These are phyloP conservation scores for Todiramphus saurophagus DNA, from an alignment of 2,113 vertebrate genomes.

Conservation along the genomic window DNA sequence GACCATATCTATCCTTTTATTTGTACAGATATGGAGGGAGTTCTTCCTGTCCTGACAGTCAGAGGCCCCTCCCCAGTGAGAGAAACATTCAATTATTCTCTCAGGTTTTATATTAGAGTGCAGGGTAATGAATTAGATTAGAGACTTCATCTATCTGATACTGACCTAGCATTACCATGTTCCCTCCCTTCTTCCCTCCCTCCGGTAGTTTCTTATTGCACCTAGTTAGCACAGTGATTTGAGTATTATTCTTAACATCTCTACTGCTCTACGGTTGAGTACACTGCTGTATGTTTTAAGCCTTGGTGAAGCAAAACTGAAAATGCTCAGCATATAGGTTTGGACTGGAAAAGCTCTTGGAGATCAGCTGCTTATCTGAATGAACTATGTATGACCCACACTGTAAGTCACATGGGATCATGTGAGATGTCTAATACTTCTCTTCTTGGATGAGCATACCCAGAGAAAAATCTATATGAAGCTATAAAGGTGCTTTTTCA, in stretches of 20 bases:
- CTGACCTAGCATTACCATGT: conserved; percentile 27
- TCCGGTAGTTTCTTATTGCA: background rate
- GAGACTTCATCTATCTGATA: conserved; percentile 29
- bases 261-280: background rate
- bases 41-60: background rate
- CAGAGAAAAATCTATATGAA: background rate
- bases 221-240: conserved; percentile 1
- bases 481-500: conserved; percentile 2
- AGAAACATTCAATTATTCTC: background rate
- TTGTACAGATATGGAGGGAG: background rate
- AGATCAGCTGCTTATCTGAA: conserved; percentile 19
- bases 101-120: background rate
- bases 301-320: background rate
- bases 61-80: background rate
- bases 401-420: background rate
- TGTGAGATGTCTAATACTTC: background rate
- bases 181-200: background rate
- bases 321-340: background rate
- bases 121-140: conserved; percentile 39
- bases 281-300: background rate
- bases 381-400: background rate
- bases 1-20: background rate
- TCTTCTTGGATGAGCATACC: background rate
- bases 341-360: background rate
- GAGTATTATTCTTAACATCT: background rate